Conservation (phyloP, 2,113 vertebrate species). For the Eudyptes chrysolophus region DNA sequence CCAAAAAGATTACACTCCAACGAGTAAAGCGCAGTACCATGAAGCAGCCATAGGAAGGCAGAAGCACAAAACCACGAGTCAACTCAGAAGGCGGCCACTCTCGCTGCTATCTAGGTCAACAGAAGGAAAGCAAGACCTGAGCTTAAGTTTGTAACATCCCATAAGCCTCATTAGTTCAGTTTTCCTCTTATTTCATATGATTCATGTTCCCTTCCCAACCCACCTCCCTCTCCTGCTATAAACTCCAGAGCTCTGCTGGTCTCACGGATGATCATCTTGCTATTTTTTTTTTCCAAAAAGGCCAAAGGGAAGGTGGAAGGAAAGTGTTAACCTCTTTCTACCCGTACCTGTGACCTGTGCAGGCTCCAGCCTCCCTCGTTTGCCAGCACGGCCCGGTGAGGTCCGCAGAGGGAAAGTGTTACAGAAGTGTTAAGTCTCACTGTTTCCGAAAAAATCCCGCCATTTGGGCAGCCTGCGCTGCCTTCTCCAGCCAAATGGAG, state of each 20-base stretch:
- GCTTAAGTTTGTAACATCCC: not conserved
- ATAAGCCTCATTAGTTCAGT: not conserved
- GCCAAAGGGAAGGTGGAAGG: not conserved
- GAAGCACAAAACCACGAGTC: not conserved
- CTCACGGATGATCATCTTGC: not conserved
- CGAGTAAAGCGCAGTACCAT: not conserved
- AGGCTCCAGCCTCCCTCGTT: fast-evolving
- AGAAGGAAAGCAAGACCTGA: not conserved
- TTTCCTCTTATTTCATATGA: not conserved
- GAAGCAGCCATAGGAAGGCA: not conserved
- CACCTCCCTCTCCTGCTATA: not conserved
- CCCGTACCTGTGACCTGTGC: not conserved
- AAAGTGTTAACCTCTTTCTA: not conserved
- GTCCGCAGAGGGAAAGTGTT: not conserved
- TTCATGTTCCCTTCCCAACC: not conserved
- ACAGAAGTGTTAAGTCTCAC: not conserved
- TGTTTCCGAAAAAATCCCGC: not conserved
- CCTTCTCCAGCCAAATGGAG: not conserved
- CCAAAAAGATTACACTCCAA: not conserved
- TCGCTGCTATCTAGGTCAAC: not conserved
- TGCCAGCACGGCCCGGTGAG: fast-evolving
- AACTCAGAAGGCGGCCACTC: not conserved
- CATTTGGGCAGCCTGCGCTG: not conserved
- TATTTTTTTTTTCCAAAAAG: not conserved
- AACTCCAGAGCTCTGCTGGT: not conserved